phyloP scores from a whole-genome alignment of 2,797 vertebrate genomes.

The Hydrolagus colliei region DNA sequence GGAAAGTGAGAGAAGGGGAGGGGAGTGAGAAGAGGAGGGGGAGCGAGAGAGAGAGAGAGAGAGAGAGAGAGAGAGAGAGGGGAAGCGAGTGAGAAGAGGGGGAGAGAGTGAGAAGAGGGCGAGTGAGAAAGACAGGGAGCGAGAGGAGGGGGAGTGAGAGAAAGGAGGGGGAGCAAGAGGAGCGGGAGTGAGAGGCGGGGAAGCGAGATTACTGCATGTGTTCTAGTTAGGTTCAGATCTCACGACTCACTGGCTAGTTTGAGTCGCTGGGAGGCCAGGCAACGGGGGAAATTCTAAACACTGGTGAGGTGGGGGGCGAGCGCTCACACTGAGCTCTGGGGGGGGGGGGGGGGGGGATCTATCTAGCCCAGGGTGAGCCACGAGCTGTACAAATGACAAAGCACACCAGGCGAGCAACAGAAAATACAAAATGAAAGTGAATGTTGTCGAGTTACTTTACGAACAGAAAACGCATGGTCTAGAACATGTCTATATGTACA shows the following conservation, averaged over 20 bases:
- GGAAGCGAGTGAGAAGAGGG: too few relatives aligned
- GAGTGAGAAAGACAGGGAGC: too few relatives aligned
- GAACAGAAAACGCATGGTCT: constrained; percentile 16
- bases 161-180: constrained; percentile 42
- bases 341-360: too few relatives aligned
- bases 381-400: constrained; percentile 20
- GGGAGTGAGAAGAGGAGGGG: neutral
- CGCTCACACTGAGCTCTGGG: constrained; percentile 33
- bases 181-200: constrained; percentile 40
- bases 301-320: constrained; percentile 48
- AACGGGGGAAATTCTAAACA: constrained; percentile 66
- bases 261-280: constrained; percentile 81
- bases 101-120: too few relatives aligned
- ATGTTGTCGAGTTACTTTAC: constrained; percentile 1
- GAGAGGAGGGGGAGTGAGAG: neutral
- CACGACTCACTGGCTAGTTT: constrained; percentile 59
- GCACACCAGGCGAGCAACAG: constrained; percentile 6
- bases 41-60: neutral
- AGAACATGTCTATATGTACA: constrained; percentile 7
- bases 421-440: constrained; percentile 27
- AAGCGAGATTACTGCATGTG: constrained; percentile 57
- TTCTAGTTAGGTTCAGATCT: constrained; percentile 58
- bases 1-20: too few relatives aligned
- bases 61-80: too few relatives aligned
- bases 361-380: constrained; percentile 12